phyloP scores from a whole-genome alignment of 2,113 vertebrate genomes.

The Casuarius casuarius region DNA sequence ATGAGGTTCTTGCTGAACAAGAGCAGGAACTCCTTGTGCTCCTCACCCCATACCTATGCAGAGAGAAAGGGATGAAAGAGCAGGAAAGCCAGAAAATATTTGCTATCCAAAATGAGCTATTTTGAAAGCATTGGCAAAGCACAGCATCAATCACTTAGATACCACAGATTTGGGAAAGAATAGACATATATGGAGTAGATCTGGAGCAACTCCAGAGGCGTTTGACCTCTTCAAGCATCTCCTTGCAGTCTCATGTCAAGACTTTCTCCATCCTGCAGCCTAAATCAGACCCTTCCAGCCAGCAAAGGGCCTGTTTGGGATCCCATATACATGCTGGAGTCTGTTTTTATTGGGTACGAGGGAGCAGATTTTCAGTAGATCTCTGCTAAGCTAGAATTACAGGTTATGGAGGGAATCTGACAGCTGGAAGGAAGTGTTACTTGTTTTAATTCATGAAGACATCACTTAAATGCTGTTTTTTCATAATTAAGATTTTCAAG shows the following conservation, averaged over 20 bases:
- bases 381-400: too few relatives aligned
- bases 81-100: background rate
- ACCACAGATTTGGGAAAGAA: background rate
- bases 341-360: background rate
- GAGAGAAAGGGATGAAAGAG: background rate
- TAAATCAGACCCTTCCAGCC: too few relatives aligned
- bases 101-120: background rate
- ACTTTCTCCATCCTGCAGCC: background rate
- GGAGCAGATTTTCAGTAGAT: too few relatives aligned
- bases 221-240: background rate
- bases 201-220: background rate
- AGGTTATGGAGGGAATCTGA: too few relatives aligned
- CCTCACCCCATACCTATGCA: background rate
- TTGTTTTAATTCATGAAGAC: background rate
- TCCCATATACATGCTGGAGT: background rate
- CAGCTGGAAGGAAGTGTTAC: background rate
- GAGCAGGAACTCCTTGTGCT: background rate
- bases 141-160: background rate
- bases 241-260: background rate
- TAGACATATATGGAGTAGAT: background rate
- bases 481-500: background rate
- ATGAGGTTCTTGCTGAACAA: too few relatives aligned
- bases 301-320: too few relatives aligned
- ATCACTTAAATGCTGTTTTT: background rate
- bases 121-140: background rate